phyloP scores from a whole-genome alignment of 2,888 invertebrate genomes.

The Gibbula magus region DNA sequence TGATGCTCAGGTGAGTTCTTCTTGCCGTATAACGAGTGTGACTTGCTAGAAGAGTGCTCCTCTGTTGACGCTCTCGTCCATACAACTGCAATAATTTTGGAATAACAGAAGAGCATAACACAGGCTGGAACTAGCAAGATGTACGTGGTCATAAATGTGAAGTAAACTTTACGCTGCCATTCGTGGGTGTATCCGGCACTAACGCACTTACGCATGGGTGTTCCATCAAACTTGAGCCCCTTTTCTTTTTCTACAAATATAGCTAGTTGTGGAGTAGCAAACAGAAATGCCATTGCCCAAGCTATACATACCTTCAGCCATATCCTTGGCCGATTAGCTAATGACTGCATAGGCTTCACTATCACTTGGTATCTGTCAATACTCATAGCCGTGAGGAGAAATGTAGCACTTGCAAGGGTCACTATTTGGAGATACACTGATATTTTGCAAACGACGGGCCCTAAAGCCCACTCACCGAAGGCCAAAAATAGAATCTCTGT shows the following conservation, averaged over 20 bases:
- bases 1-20: neutral
- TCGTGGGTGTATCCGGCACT: constrained; percentile 75
- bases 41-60: neutral
- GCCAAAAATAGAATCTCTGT: constrained; percentile 75
- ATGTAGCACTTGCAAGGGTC: constrained; percentile 74
- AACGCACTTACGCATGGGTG: constrained; percentile 68
- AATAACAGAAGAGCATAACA: constrained; percentile 76
- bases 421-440: constrained; percentile 75
- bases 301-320: constrained; percentile 72
- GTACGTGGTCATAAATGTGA: constrained; percentile 74
- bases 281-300: constrained; percentile 74
- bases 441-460: constrained; percentile 74
- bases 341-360: constrained; percentile 73
- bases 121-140: constrained; percentile 74
- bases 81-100: constrained; percentile 74
- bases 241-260: constrained; percentile 74
- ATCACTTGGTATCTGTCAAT: constrained; percentile 75
- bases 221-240: constrained; percentile 63
- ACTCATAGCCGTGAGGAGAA: constrained; percentile 75
- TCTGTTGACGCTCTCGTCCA: constrained; percentile 68
- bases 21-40: neutral
- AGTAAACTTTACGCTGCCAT: constrained; percentile 76
- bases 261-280: constrained; percentile 75
- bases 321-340: constrained; percentile 65
- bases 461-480: constrained; percentile 76